A percentile compares a stretch with the other conserved stretches of the same genome.
phyloP scores from a whole-genome alignment of 2,888 invertebrate genomes.

The Phytoseiulus persimilis region DNA sequence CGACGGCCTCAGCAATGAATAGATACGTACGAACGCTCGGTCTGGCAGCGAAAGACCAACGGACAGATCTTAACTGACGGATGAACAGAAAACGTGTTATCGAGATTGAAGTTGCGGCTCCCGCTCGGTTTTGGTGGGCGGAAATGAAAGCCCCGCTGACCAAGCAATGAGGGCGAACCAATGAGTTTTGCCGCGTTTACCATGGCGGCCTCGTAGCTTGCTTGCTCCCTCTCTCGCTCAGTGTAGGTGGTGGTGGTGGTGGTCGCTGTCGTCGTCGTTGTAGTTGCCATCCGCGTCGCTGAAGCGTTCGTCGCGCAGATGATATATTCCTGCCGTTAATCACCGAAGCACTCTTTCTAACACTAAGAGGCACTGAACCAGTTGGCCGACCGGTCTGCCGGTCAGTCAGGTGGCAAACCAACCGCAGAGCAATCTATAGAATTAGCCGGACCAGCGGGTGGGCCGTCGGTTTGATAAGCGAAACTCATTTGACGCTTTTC shows the following conservation, averaged over 20 bases:
- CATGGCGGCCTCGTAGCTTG: not conserved
- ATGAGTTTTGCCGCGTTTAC: not conserved
- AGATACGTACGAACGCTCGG: not conserved
- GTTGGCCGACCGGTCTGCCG: not conserved
- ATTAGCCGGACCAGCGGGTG: not conserved
- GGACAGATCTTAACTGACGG: not conserved
- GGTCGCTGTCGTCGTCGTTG: too few relatives aligned
- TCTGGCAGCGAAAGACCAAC: not conserved
- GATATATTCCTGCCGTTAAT: not conserved
- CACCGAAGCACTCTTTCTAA: not conserved
- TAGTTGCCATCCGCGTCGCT: not conserved
- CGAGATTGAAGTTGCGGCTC: not conserved
- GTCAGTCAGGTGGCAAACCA: not conserved
- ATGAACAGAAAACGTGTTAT: not conserved
- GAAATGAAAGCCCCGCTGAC: constrained; percentile 5
- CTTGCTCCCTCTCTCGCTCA: not conserved
- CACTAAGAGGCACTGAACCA: not conserved
- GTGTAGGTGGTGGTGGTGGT: not conserved
- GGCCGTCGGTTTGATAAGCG: not conserved
- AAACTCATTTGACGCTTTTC: not conserved
- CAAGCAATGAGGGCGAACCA: not conserved
- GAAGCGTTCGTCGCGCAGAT: not conserved
- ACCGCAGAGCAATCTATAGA: not conserved
- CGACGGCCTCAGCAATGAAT: not conserved
- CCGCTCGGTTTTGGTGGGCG: not conserved